phyloP scores from a whole-genome alignment of 1,140 invertebrate genomes.

The Cepaea nemoralis region DNA sequence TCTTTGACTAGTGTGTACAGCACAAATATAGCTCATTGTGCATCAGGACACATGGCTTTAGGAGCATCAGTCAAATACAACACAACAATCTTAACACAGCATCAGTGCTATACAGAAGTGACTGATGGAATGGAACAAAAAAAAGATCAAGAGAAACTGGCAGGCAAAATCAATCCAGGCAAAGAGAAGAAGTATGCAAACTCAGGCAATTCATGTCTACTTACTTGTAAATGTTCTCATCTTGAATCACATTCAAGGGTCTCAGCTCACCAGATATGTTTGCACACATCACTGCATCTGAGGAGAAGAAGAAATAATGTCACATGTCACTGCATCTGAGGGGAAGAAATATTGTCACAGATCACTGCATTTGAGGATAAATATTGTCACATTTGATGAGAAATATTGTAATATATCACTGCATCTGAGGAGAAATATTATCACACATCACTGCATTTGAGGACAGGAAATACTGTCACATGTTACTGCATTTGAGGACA shows the following conservation, averaged over 20 bases:
- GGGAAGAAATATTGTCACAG: neutral
- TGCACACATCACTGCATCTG: constrained; percentile 28
- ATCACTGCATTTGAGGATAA: too few species aligned
- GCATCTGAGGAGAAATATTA: too few species aligned
- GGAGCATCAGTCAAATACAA: neutral
- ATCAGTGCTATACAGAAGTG: neutral
- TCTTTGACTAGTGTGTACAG: too few species aligned
- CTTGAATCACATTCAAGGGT: neutral
- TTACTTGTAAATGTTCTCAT: neutral
- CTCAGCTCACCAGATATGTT: neutral
- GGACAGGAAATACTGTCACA: too few species aligned
- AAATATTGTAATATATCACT: too few species aligned
- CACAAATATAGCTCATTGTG: too few species aligned
- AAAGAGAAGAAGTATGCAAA: too few species aligned
- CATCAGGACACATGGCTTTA: too few species aligned
- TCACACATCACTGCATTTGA: too few species aligned
- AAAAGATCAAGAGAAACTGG: neutral
- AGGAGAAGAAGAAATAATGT: neutral
- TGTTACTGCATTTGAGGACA: too few species aligned
- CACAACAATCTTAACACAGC: neutral
- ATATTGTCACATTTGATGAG: too few species aligned
- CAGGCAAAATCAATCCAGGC: too few species aligned
- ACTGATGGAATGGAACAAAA: neutral
- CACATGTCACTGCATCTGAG: neutral
- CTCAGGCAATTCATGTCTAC: neutral